A percentile compares a stretch with the other conserved stretches of the same genome.
Evolutionary conservation across 2,888 invertebrate genomes (phyloP).

Genomic region (Cheilosia vernalis): DNA sequence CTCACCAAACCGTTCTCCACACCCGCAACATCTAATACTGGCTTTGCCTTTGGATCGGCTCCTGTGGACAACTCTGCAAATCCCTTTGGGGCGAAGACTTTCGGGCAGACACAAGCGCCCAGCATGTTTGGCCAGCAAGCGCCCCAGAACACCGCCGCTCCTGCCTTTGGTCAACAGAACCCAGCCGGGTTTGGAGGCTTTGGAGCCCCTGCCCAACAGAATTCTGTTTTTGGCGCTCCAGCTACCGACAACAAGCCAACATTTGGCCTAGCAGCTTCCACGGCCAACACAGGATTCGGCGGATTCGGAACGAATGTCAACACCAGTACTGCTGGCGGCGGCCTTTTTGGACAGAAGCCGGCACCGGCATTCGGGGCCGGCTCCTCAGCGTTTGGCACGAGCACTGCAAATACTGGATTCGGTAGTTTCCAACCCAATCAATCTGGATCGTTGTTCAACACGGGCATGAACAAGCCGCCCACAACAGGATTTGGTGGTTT

Average conservation of each 20-base stretch:
- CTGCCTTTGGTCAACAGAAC: conserved; percentile 82
- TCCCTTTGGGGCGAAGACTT: conserved; percentile 82
- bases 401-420: conserved; percentile 80
- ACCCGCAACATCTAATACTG: conserved; percentile 83
- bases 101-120: conserved; percentile 85
- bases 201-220: conserved; percentile 81
- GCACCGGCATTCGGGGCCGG: conserved; percentile 83
- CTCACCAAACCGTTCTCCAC: conserved; percentile 88
- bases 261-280: conserved; percentile 80
- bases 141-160: conserved; percentile 84
- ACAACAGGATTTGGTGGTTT: conserved; percentile 86
- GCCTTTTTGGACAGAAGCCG: conserved; percentile 81
- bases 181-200: conserved; percentile 82
- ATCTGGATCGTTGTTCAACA: conserved; percentile 81
- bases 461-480: conserved; percentile 82
- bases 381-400: conserved; percentile 81
- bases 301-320: conserved; percentile 80
- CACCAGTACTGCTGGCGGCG: conserved; percentile 83
- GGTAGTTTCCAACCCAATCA: conserved; percentile 79
- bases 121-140: conserved; percentile 85
- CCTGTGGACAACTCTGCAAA: conserved; percentile 79
- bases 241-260: conserved; percentile 82
- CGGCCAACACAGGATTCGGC: conserved; percentile 82
- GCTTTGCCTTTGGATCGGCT: conserved; percentile 79
- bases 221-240: conserved; percentile 80